Percentiles rank a stretch among this genome's conserved stretches.
These are phyloP conservation scores for Pyrocoelia pectoralis DNA, from an alignment of 2,888 invertebrate species.

Conservation along the genomic window DNA sequence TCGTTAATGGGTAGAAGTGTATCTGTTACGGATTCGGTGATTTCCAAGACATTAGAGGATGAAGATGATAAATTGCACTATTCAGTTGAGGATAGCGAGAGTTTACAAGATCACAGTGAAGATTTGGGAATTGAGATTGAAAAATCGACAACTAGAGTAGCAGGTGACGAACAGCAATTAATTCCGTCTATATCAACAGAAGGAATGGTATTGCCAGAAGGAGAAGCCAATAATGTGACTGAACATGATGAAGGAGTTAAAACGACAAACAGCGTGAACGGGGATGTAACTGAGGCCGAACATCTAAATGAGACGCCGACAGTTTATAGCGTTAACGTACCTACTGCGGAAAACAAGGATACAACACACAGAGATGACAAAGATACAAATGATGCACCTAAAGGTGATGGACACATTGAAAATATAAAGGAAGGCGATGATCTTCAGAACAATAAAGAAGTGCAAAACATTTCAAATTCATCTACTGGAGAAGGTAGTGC, in stretches of 20 bases:
- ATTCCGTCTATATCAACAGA: neutral
- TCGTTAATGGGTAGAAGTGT: neutral
- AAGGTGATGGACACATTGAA: neutral
- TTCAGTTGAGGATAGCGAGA: slow-evolving; percentile 9
- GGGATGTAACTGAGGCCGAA: no score
- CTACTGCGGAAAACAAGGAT: no score
- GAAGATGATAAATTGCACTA: slow-evolving; percentile 10
- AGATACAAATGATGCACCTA: no score
- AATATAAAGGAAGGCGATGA: neutral
- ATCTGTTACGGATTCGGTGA: slow-evolving; percentile 18
- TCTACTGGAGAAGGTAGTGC: neutral
- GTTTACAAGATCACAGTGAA: slow-evolving; percentile 16
- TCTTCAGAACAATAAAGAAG: no score
- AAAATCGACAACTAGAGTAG: slow-evolving; percentile 15
- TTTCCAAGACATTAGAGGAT: slow-evolving; percentile 22
- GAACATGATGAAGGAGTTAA: no score
- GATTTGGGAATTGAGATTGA: slow-evolving; percentile 20
- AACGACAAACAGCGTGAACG: no score
- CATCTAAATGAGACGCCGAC: no score
- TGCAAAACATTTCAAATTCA: no score
- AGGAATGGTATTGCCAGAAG: no score
- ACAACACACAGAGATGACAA: no score
- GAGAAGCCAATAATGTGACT: no score
- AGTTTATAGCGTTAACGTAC: no score
- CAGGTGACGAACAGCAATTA: neutral